Evolutionary conservation across 2,113 vertebrate species (phyloP), one percentile per base, ranked within the genome.

Genomic region (Nerophis ophidion): DNA sequence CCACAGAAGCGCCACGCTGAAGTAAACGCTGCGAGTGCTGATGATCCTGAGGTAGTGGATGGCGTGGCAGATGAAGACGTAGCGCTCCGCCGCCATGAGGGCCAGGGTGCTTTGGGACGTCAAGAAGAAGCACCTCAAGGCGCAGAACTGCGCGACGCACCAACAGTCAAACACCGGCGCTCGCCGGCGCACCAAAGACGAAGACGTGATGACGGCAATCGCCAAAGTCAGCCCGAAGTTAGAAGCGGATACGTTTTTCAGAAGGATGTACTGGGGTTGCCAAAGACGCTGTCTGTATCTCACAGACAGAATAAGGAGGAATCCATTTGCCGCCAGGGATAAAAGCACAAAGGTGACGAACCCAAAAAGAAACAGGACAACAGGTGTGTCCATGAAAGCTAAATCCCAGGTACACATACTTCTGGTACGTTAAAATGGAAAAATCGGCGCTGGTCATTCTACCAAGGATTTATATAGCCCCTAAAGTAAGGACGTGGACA

Each of bases 21-120:
- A 5, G 36, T 36, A 17, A 33, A 35, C 16, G 19, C 7, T 46
- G 14, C 5, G 3, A n/a, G 36, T 19, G 1, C 17, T 47, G 26
- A 71, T 44, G 26, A 71, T 44, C 17, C 46, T 67, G 34, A 26
- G 26, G 26, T 26, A 26, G 26, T 26, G 26, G 26, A 26, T 26
- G 26, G 26, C 26, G 26, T 26, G 26, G 26, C 26, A 26, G 26
- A 68, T 58, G 12, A 71, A 58, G 17, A 68, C 1, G 26, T 64
- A 68, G 26, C 17, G 9, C n/a, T 68, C 52, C 3, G 46, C 7
- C 2, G 52, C 26, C 26, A 26, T 26, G 26, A 26, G 26, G 36
- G 48, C 15, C 35, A 68, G 34, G 14, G 51, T 67, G 42, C 60
- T 60, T 42, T 64, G 68, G 0, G 36, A 38, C 0, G 8, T 55